Evolutionary conservation across 2,797 vertebrate species (phyloP).

Genomic region (Arremon brunneinucha): DNA sequence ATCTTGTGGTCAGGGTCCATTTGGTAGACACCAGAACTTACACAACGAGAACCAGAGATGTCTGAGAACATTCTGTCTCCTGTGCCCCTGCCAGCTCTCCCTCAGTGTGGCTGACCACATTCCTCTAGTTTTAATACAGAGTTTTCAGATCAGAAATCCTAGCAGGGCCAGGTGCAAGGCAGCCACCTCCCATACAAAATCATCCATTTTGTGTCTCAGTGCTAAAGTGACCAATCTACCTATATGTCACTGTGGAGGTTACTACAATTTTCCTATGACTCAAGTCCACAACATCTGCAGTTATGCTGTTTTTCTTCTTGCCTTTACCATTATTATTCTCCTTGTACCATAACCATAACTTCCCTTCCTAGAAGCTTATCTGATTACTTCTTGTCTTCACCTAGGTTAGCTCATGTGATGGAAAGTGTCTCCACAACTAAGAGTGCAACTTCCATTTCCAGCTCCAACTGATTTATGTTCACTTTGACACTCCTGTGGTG

Average conservation of each 20-base stretch:
- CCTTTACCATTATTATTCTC: neutral
- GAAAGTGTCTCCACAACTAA: neutral
- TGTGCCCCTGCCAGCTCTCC: neutral
- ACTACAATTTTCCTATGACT: neutral
- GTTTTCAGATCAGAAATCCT: neutral
- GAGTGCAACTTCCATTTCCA: neutral
- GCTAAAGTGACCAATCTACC: neutral
- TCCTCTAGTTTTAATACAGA: neutral
- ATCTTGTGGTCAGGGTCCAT: neutral
- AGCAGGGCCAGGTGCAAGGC: neutral
- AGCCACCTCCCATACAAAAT: neutral
- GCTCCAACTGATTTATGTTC: neutral
- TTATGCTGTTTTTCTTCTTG: neutral
- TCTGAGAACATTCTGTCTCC: neutral
- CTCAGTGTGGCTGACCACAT: neutral
- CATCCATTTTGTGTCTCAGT: neutral
- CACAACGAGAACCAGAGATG: neutral
- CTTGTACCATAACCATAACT: neutral
- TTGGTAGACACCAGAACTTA: neutral
- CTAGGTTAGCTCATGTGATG: neutral
- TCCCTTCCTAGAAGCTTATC: neutral
- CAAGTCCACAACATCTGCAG: neutral
- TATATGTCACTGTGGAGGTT: neutral
- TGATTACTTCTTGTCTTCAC: neutral
- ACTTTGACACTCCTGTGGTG: neutral